Evolutionary conservation across 2,888 invertebrate species (phyloP).

Genomic region (Sipha maydis): DNA sequence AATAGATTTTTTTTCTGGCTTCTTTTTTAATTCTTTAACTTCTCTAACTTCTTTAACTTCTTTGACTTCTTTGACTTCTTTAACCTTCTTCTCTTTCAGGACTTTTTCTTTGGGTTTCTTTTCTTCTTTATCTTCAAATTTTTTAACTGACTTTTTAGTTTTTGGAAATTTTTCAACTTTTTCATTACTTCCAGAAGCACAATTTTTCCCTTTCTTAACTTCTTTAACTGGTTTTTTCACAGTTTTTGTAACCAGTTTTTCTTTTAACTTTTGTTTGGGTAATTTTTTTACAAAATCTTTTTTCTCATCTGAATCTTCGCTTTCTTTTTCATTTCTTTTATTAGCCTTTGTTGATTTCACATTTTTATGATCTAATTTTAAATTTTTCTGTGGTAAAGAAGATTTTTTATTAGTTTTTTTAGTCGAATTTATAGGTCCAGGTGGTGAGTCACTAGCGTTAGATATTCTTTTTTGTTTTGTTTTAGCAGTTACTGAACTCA

Average conservation of each 20-base stretch:
- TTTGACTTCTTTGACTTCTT: constrained; percentile 64
- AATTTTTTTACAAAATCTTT: constrained; percentile 56
- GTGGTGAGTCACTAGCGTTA: constrained; percentile 45
- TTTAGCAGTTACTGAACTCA: constrained; percentile 29
- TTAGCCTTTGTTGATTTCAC: constrained; percentile 2
- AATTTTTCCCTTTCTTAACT: constrained; percentile 69
- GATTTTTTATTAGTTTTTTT: constrained; percentile 59
- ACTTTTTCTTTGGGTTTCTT: constrained; percentile 64
- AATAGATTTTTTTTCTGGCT: constrained; percentile 61
- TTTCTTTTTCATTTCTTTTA: constrained; percentile 61
- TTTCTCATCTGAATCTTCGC: constrained; percentile 51
- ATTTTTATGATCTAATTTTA: constrained; percentile 47
- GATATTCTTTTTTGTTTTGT: constrained; percentile 48
- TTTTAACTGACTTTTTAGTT: constrained; percentile 63
- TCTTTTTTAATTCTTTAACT: constrained; percentile 53
- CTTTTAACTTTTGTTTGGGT: constrained; percentile 44
- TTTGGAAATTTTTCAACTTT: constrained; percentile 63
- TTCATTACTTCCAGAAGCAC: constrained; percentile 67
- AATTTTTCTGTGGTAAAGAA: not conserved
- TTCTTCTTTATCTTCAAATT: constrained; percentile 63
- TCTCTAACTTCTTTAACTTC: constrained; percentile 32
- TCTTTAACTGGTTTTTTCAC: constrained; percentile 46
- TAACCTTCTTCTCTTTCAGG: constrained; percentile 64
- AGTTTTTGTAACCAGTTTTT: constrained; percentile 29
- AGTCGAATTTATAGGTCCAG: constrained; percentile 41